Evolutionary conservation across 1,140 invertebrate genomes (phyloP).

Genomic region (Caenorhabditis inopinata): DNA sequence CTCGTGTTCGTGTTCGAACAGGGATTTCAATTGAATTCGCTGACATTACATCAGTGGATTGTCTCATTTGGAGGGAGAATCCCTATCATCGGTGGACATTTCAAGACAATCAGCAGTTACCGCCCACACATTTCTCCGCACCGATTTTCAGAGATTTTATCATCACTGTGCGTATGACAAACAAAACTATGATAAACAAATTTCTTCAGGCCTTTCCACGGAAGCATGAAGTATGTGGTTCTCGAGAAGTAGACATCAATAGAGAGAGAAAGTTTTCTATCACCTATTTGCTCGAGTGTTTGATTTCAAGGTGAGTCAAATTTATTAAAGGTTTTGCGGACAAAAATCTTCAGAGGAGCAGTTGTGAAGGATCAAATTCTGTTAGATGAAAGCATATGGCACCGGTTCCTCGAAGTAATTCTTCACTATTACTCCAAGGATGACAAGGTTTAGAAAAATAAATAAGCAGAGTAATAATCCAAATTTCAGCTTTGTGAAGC

Average conservation of each 20-base stretch:
- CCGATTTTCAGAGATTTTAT: constrained; percentile 11
- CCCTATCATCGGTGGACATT: neutral
- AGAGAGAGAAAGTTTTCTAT: neutral
- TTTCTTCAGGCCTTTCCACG: neutral
- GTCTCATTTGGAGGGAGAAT: neutral
- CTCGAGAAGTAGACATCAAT: neutral
- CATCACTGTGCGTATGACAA: neutral
- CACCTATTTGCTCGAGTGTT: neutral
- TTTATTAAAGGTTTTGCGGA: no score
- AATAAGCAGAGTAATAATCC: no score
- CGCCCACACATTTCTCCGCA: neutral
- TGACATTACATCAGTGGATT: neutral
- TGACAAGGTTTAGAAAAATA: no score
- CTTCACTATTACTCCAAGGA: constrained; percentile 1
- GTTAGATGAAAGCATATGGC: neutral
- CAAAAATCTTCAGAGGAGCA: constrained; percentile 10
- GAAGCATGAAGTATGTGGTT: neutral
- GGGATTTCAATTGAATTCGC: constrained; percentile 36
- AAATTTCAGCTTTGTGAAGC: neutral
- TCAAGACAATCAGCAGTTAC: neutral
- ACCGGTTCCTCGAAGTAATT: neutral
- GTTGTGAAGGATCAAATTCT: constrained; percentile 39
- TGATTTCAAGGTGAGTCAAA: neutral
- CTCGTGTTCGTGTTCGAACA: constrained; percentile 1
- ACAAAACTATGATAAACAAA: neutral